Evolutionary conservation across 2,888 invertebrate genomes (phyloP), one percentile per base, ranked within the genome.

Genomic region (Andrena chrysosceles): DNA sequence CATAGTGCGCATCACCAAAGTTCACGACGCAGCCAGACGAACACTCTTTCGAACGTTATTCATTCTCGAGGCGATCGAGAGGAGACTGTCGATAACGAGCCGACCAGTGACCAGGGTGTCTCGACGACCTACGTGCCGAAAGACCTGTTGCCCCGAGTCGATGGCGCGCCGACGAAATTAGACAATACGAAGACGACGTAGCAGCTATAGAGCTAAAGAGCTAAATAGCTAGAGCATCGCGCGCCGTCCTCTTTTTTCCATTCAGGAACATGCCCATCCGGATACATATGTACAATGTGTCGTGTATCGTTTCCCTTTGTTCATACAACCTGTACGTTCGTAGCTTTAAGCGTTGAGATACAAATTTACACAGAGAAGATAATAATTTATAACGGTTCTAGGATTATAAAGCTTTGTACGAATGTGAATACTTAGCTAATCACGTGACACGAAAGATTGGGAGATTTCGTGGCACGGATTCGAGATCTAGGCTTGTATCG

Each of bases 1-100:
- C 72, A 78, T 64, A 87, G 86, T 69, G 81, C 49, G 83, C 72
- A 80, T 72, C 87, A 89, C 90, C 90, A 90, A 90, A 90, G 89
- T 86, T 74, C 84, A 81, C 85, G 84, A 77, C 64, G 64, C 69
- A 77, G 66, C 76, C 84, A 84, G 71, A 81, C 79, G 74, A 81
- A 82, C 76, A 73, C 23, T 77, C 33, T 63, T 42, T 52, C 64
- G 67, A 59, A 42, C 69, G 31, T 56, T 63, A 33, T 35, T 66
- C 62, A 49, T 29, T 60, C 60, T 26, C 49, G 54, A 35, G 67
- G 76, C 69, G 69, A 59, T n/a, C n/a, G 49, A 54, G 68, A 56
- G 13, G 23, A 68, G 49, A 29, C 76, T 20, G 23, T 63, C 33
- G 80, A 76, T 52, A 77, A 73, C 63, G 77, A 64, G n/a, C 60